Percentiles rank a stretch among this genome's conserved stretches.
Conservation (phyloP, 2,797 vertebrate species). For the Gambelia wislizenii region DNA sequence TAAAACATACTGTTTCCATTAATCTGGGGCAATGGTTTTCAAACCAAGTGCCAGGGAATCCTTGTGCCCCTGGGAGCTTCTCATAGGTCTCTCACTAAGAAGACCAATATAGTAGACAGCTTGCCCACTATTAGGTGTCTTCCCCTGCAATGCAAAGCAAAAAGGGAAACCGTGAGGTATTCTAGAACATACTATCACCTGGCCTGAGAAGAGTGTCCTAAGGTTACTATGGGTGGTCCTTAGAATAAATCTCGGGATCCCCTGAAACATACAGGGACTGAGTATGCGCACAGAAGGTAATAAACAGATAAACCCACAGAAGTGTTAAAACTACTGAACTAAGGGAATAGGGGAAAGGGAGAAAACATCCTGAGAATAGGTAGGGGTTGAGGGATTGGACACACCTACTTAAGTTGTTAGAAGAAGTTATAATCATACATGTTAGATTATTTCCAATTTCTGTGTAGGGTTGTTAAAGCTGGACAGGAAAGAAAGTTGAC, state of each 20-base stretch:
- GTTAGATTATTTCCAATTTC: too few species aligned
- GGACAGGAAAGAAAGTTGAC: too few species aligned
- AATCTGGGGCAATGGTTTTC: slow-evolving; percentile 1
- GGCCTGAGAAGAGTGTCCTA: background rate
- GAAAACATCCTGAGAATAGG: too few species aligned
- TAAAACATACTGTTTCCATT: background rate
- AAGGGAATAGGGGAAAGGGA: background rate
- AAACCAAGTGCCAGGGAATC: background rate
- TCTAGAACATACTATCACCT: background rate
- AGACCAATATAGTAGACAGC: background rate
- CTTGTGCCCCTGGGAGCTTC: background rate
- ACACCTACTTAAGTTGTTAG: too few species aligned
- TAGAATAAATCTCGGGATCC: background rate
- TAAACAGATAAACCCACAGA: background rate
- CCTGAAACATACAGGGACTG: background rate
- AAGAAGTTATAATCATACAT: too few species aligned
- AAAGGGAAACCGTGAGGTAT: background rate
- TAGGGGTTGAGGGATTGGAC: too few species aligned
- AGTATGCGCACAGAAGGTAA: background rate
- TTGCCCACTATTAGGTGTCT: background rate
- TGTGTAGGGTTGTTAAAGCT: too few species aligned
- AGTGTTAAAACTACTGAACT: background rate
- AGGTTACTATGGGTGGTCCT: background rate
- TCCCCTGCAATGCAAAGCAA: background rate
- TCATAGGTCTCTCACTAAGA: background rate